Conservation (phyloP, 2,888 invertebrate genomes). For the Colletes collaris region DNA sequence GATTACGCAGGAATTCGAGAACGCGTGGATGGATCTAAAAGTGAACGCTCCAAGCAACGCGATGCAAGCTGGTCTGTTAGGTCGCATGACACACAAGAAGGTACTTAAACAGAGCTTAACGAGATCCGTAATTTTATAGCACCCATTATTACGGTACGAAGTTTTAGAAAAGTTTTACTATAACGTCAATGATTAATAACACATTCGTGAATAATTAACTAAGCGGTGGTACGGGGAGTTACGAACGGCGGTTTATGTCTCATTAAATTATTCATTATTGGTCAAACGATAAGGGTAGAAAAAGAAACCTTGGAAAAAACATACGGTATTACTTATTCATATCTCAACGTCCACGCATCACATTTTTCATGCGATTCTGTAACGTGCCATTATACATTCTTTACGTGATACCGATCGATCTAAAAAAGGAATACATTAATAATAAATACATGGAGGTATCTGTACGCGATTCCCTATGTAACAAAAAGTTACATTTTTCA, state of each 20-base stretch:
- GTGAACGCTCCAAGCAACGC: too few relatives aligned
- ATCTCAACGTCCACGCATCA: not conserved
- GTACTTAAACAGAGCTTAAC: conserved; percentile 19
- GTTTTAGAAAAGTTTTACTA: conserved; percentile 11
- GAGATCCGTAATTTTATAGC: conserved; percentile 17
- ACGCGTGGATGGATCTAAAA: conserved; percentile 10
- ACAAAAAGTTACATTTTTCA: too few relatives aligned
- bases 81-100: not conserved
- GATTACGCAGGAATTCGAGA: conserved; percentile 1
- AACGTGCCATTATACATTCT: not conserved
- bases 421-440: not conserved
- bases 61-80: too few relatives aligned
- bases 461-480: too few relatives aligned
- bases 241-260: not conserved
- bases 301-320: not conserved
- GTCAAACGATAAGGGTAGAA: too few relatives aligned
- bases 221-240: not conserved
- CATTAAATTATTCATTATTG: conserved; percentile 11
- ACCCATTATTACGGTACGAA: conserved; percentile 1
- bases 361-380: not conserved
- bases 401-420: not conserved
- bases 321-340: conserved; percentile 11
- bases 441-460: too few relatives aligned
- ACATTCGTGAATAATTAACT: conserved; percentile 26
- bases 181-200: conserved; percentile 23